Base-by-base conservation (phyloP, 2,113 vertebrate species). In the Bombycilla garrulus region DNA sequence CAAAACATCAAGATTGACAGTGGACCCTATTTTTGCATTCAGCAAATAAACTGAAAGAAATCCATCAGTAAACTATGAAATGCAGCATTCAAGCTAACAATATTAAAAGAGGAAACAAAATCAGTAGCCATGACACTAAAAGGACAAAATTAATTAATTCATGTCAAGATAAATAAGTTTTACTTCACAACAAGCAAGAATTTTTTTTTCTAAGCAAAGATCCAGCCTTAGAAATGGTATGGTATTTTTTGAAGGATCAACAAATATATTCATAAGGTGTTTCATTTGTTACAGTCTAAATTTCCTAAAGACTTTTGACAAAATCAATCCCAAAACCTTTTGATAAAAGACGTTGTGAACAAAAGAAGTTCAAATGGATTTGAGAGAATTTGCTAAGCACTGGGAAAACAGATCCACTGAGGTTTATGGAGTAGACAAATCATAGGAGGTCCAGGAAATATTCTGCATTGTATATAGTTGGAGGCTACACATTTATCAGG, bases 191-290 rank as follows among this genome's bases (percentile, higher is more conserved):
- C 4, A 64, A 25, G 8, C 5, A 86, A 29, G 6, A 45, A 20
- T 21, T 26, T 1, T 50, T 1, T 50, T 82, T 70, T 42, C 7
- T 54, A 61, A 92, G n/a, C 4, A 60, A 82, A 50, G 8, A 36
- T 26, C 5, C 20, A 42, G 1, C 9, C 17, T 62, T 81, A 64
- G 13, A 72, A 86, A 58, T 31, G 3, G 3, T 50, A 36, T 28
- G 9, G 3, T 7, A 2, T 8, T 45, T 78, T 69, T 28, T 54
- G 0, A 58, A 44, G 10, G 1, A 2, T 60, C 12, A 56, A 21
- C 2, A 85, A 64, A 15, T 1, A 13, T 31, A 44, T 23, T 38
- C 31, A 44, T 48, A 42, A 35, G 22, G 21, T 19, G 10, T 19
- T 20, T 48, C 5, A 31, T 31, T 86, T 73, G 4, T 53, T 73